These are phyloP conservation scores for Strongylocentrotus purpuratus DNA, from an alignment of 35 echinoderm and acorn worm species.

Conservation along the genomic window DNA sequence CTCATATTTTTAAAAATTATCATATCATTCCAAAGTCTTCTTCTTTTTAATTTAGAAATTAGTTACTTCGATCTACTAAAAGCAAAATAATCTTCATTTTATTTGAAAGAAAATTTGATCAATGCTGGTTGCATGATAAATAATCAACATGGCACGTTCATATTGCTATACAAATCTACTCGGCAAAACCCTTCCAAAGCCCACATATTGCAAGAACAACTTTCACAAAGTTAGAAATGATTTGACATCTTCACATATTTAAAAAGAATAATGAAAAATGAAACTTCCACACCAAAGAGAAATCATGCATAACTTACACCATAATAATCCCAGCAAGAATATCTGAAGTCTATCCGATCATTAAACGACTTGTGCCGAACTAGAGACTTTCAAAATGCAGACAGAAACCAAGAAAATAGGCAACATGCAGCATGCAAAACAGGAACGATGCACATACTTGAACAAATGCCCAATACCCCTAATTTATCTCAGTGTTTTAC, in stretches of 20 bases:
- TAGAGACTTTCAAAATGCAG: background rate
- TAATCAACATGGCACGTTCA: no score
- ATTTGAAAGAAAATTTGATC: background rate
- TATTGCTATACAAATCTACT: background rate
- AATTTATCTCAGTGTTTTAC: background rate
- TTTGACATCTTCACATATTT: background rate
- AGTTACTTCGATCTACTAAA: no score
- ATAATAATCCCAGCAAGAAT: conserved; percentile 18
- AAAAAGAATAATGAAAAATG: background rate
- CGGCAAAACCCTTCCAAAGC: background rate
- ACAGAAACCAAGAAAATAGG: background rate
- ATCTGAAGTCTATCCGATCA: background rate
- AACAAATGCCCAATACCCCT: background rate
- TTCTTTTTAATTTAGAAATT: background rate
- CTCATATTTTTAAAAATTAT: background rate
- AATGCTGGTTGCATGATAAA: background rate
- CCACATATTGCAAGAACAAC: background rate
- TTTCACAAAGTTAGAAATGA: background rate
- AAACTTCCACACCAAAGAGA: background rate
- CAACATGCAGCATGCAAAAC: background rate
- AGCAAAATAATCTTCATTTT: no score
- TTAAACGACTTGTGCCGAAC: background rate
- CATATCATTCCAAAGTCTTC: background rate
- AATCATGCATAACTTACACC: background rate
- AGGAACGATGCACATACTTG: background rate